Percentiles rank a stretch among this genome's conserved stretches.
Evolutionary conservation across 92 coral and sea anemone genomes (phyloP).

Genomic region (Zoanthus sociatus): DNA sequence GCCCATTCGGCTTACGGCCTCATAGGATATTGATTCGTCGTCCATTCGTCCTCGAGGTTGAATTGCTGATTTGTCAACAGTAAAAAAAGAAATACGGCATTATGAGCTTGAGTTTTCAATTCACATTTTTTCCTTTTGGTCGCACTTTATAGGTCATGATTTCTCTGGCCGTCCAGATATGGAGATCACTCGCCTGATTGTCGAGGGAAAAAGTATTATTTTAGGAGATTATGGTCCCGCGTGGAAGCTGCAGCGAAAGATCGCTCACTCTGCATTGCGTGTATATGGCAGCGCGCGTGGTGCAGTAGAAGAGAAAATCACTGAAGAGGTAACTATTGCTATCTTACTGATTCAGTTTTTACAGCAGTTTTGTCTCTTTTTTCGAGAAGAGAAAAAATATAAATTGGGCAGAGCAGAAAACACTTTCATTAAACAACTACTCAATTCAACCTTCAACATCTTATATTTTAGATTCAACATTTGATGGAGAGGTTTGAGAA

Average conservation of each 20-base stretch:
- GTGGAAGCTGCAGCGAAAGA: slow-evolving; percentile 42
- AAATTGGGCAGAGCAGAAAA: neutral
- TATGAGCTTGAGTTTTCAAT: too few species aligned
- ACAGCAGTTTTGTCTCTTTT: too few species aligned
- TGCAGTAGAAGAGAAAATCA: slow-evolving; percentile 28
- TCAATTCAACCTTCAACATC: neutral
- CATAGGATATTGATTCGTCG: too few species aligned
- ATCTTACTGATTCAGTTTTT: too few species aligned
- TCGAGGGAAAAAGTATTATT: slow-evolving; percentile 34
- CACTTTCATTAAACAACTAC: neutral
- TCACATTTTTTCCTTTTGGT: too few species aligned
- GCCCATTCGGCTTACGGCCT: too few species aligned
- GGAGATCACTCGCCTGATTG: slow-evolving; percentile 38
- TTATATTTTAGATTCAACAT: slow-evolving; percentile 6
- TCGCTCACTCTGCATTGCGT: slow-evolving; percentile 38
- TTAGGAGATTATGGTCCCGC: slow-evolving; percentile 44
- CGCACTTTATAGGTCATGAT: slow-evolving; percentile 23
- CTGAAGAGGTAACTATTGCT: slow-evolving; percentile 14
- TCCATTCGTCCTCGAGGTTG: too few species aligned
- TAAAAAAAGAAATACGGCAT: too few species aligned
- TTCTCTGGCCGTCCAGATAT: slow-evolving; percentile 44
- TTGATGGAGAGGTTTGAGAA: slow-evolving; percentile 11
- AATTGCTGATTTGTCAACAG: too few species aligned
- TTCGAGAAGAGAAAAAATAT: too few species aligned
- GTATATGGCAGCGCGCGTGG: slow-evolving; percentile 34